phyloP scores from a whole-genome alignment of 2,113 vertebrate species.

The Cinclus mexicanus region DNA sequence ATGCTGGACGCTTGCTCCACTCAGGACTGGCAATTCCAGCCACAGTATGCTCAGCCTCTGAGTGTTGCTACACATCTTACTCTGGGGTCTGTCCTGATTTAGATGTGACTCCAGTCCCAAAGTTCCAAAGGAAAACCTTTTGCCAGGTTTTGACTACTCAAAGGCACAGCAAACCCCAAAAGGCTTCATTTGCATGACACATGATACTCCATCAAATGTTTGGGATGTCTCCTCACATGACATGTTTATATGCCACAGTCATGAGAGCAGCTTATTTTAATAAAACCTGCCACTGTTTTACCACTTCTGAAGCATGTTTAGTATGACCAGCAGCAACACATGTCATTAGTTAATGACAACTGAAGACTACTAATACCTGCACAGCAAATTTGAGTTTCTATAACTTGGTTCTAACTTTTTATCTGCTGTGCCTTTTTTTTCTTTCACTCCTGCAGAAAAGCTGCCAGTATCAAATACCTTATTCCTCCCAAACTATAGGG shows the following conservation, averaged over 20 bases:
- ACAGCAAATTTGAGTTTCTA: not conserved
- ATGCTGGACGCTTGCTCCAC: not conserved
- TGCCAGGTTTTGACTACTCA: not conserved
- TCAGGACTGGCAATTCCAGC: not conserved
- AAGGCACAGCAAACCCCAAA: not conserved
- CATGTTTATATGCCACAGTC: not conserved
- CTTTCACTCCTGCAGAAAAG: not conserved
- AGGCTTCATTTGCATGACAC: not conserved
- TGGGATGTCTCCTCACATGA: not conserved
- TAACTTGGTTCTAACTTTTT: not conserved
- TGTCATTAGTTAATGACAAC: not conserved
- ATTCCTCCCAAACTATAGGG: not conserved
- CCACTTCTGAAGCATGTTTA: not conserved
- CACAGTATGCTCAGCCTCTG: not conserved
- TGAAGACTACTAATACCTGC: not conserved
- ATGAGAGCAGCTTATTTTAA: not conserved
- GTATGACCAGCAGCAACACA: not conserved
- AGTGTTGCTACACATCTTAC: not conserved
- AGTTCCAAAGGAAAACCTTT: not conserved
- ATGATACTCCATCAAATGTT: not conserved
- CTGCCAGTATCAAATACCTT: not conserved
- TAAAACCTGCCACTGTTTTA: not conserved
- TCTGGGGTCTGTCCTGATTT: not conserved
- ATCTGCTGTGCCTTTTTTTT: not conserved
- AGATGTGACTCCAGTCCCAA: not conserved